Evolutionary conservation across 2,113 vertebrate species (phyloP).

Genomic region (Etheostoma spectabile): DNA sequence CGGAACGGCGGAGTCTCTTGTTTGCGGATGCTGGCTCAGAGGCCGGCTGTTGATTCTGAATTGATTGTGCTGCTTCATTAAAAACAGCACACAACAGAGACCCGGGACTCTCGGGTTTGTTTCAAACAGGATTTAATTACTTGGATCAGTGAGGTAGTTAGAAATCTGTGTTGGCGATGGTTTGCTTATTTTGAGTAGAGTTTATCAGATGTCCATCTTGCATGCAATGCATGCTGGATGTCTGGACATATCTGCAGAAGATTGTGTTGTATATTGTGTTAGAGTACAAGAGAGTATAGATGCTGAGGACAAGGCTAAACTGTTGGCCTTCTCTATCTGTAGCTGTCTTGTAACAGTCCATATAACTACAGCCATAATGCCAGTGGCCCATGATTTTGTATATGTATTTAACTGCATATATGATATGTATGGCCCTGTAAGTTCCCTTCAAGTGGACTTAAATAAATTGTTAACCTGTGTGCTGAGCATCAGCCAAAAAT

Average conservation of each 20-base stretch:
- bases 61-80: constrained; percentile 46
- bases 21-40: constrained; percentile 31
- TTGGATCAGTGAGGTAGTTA: background rate
- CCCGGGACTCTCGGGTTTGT: background rate
- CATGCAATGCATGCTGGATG: no score
- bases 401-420: no score
- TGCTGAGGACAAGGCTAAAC: no score
- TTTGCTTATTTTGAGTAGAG: background rate
- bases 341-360: background rate
- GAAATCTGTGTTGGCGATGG: background rate
- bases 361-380: constrained; percentile 8
- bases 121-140: constrained; percentile 13
- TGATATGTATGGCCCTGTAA: no score
- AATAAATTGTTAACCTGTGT: no score
- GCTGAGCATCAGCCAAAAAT: background rate
- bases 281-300: no score
- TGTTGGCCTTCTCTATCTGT: no score
- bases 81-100: constrained; percentile 15
- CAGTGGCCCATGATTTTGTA: no score
- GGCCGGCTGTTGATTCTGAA: constrained; percentile 12
- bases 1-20: background rate
- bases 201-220: no score
- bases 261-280: no score
- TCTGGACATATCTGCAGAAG: no score
- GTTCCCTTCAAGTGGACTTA: no score